Evolutionary conservation across 1,140 invertebrate species (phyloP).

Genomic region (Bombyx mandarina): DNA sequence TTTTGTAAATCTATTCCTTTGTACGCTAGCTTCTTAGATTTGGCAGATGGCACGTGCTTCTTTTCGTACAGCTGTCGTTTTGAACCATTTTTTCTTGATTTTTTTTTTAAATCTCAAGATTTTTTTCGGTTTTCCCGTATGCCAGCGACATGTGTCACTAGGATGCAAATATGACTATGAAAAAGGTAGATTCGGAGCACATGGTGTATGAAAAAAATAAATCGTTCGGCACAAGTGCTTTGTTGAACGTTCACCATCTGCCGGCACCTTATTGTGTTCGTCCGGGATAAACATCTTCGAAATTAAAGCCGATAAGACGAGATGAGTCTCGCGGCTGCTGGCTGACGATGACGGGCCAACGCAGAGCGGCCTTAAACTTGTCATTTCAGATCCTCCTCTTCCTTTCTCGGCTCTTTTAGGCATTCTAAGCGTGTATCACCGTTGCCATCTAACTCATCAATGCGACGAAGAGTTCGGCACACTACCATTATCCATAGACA

Average conservation of each 20-base stretch:
- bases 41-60: slow-evolving; percentile 67
- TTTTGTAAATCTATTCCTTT: slow-evolving; percentile 17
- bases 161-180: slow-evolving; percentile 53
- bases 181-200: slow-evolving; percentile 52
- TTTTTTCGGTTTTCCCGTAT: slow-evolving; percentile 33
- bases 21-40: slow-evolving; percentile 49
- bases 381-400: too few relatives aligned
- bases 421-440: too few relatives aligned
- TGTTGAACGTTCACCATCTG: slow-evolving; percentile 35
- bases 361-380: too few relatives aligned
- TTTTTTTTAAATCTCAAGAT: slow-evolving; percentile 25
- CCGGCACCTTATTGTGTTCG: slow-evolving; percentile 27
- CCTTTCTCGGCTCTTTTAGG: too few relatives aligned
- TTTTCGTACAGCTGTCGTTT: slow-evolving; percentile 62
- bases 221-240: slow-evolving; percentile 47
- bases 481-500: too few relatives aligned
- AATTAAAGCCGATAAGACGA: neutral
- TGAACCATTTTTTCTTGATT: slow-evolving; percentile 51
- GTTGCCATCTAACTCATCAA: too few relatives aligned
- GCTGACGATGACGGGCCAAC: too few relatives aligned
- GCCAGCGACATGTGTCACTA: slow-evolving; percentile 42
- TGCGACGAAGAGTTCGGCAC: too few relatives aligned
- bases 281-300: slow-evolving; percentile 14
- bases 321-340: too few relatives aligned
- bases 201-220: slow-evolving; percentile 59